Base-by-base conservation (phyloP, 92 coral and sea anemone species). In the Zoanthus gigantus region DNA sequence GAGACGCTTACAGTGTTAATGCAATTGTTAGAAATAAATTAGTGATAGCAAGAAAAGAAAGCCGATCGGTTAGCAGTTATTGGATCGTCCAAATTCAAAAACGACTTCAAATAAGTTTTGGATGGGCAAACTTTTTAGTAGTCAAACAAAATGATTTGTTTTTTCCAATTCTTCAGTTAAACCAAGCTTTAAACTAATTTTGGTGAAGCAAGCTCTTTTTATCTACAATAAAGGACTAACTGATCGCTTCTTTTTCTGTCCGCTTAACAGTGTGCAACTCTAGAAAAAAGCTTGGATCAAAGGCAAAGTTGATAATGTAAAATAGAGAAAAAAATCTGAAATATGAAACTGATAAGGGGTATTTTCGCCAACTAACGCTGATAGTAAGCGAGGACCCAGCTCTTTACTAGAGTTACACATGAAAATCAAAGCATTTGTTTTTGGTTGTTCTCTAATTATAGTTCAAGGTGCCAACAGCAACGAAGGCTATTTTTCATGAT, bases 381-480 rank as follows among this genome's bases (percentile, higher is more conserved):
- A 76, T 76, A 61, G 80, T 23, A 75, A 46, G 11, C 8, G 34
- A 7, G 80, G 47, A n/a, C 63, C 80, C 11, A 9, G 63, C 58
- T 76, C 63, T 52, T 76, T 52, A 52, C 63, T 50, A 76, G 42
- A 50, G 77, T 50, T 52, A 42, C 14, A 76, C 63, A 14, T 69
- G 74, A 46, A 5, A 69, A 16, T 37, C 37, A 18, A 76, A 23
- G 80, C 80, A 11, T 50, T 76, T 29, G 3, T 76, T 48, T 76
- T 76, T 76, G 45, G 80, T 76, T 60, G 80, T 32, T 23, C 65
- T n/a, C 18, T 57, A 50, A 42, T 9, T 28, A 23, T 23, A 23
- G 23, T 23, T 46, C 80, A 60, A 28, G 63, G 80, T 28, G 48
- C 80, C 63, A 76, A 76, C 80, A 76, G 29, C 46, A 52, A 23